Base-by-base conservation (phyloP, 2,797 vertebrate species). In the Uromys caudimaculatus region DNA sequence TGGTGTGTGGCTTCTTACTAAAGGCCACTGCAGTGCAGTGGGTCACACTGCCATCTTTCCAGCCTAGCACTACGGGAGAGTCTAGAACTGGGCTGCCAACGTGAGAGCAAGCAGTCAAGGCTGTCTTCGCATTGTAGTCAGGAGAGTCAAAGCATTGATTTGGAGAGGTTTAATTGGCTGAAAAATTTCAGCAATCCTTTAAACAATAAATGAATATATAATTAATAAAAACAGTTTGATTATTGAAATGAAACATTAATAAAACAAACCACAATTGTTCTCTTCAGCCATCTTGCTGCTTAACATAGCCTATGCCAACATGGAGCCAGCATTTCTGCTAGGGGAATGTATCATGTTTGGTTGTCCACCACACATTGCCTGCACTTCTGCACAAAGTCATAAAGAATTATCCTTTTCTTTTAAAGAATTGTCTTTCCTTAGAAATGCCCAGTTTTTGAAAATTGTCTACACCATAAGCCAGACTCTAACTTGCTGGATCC, bases 11-110 rank as follows among this genome's bases (percentile, higher is more conserved):
- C 47, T 87, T 88, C 89, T 50, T 69, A 64, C 71, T 60, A 89
- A 92, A 93, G 60, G 21, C 78, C 44, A 16, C 32, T 84, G 10
- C 52, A 81, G 32, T 82, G 32, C 27, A 71, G 6, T 38, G 62
- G 79, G 47, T 95, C 6, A 35, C 35, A 12, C 76, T 13, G 16
- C 41, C 16, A n/a, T n/a, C 50, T 71, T 11, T 77, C 27, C 23
- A 78, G 41, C n/a, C 62, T 87, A 89, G 52, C 21, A 27, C 35
- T 91, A 52, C 44, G 78, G 76, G 64, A 10, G 4, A 38, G 85
- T 89, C 27, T 75, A 93, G 47, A 92, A 82, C 24, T 47, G 91
- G 52, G 44, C 81, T 24, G 23, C 27, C 90, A 95, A 91, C 76
- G 6, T 64, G 56, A 7, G 16, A 90, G 47, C 32, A 73, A 91